Evolutionary conservation across 2,113 vertebrate species (phyloP).

Genomic region (Cephalopterus ornatus): DNA sequence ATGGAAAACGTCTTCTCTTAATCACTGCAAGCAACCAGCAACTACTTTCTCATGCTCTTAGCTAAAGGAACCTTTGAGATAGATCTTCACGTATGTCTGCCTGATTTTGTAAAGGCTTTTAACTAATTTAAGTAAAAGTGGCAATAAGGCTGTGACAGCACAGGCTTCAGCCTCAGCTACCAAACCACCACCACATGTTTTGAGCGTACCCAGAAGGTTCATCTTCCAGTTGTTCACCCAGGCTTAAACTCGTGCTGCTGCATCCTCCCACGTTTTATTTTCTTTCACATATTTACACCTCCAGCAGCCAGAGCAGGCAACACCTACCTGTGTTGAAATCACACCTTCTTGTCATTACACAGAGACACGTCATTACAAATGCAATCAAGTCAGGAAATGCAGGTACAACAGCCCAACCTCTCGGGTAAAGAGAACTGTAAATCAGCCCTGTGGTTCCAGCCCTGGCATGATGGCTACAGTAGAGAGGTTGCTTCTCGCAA

Average conservation of each 20-base stretch:
- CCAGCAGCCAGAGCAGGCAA: background rate
- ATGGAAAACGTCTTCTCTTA: background rate
- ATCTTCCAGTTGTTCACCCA: background rate
- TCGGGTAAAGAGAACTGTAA: background rate
- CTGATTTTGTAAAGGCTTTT: background rate
- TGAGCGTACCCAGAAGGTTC: background rate
- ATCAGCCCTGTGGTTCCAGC: background rate
- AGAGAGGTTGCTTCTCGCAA: background rate
- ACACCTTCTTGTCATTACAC: background rate
- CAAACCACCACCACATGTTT: background rate
- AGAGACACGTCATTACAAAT: background rate
- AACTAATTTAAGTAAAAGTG: background rate
- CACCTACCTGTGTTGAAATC: fast-evolving
- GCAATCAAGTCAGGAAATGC: background rate
- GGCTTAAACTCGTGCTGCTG: background rate
- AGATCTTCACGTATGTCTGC: fast-evolving
- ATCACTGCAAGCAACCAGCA: background rate
- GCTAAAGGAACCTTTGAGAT: background rate
- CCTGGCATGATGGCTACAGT: background rate
- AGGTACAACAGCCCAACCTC: background rate
- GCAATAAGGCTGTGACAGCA: background rate
- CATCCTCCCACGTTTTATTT: background rate
- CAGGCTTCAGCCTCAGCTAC: background rate
- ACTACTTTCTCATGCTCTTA: background rate
- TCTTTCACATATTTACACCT: background rate